Conservation (phyloP, 2,797 vertebrate genomes). For the Pygocentrus nattereri region DNA sequence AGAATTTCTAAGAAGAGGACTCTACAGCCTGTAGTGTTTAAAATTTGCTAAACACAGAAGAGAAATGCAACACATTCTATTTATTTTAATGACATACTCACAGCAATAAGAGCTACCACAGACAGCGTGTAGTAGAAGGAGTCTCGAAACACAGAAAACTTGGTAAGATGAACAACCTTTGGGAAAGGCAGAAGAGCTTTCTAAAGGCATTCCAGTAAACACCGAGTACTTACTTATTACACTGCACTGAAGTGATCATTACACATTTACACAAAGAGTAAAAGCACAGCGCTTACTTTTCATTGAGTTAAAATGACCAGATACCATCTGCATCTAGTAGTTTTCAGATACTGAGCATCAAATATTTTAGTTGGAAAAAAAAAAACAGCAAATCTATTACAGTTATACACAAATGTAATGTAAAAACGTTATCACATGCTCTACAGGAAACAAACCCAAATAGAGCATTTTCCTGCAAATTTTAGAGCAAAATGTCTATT, state of each 20-base stretch:
- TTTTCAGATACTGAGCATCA: not conserved
- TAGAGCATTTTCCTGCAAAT: no score
- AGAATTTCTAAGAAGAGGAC: no score
- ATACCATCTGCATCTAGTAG: not conserved
- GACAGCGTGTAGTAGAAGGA: conserved; percentile 87
- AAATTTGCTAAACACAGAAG: no score
- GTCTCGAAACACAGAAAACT: conserved; percentile 88
- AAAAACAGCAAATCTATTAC: not conserved
- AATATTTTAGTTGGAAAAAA: not conserved
- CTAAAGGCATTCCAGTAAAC: not conserved
- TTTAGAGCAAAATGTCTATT: no score
- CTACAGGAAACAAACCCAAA: no score
- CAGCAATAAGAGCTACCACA: conserved; percentile 87
- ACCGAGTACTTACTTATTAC: not conserved
- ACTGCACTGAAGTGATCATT: not conserved
- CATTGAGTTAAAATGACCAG: no score
- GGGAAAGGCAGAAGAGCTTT: conserved; percentile 40
- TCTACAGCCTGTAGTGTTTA: no score
- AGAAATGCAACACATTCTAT: no score
- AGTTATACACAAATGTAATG: no score
- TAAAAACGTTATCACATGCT: no score
- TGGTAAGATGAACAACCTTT: conserved; percentile 87
- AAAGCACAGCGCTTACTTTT: not conserved
- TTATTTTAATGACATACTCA: conserved; percentile 71
- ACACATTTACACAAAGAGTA: not conserved